Evolutionary conservation across 2,797 vertebrate species (phyloP), one percentile per base, ranked within the genome.

Genomic region (Sparidentex hasta): DNA sequence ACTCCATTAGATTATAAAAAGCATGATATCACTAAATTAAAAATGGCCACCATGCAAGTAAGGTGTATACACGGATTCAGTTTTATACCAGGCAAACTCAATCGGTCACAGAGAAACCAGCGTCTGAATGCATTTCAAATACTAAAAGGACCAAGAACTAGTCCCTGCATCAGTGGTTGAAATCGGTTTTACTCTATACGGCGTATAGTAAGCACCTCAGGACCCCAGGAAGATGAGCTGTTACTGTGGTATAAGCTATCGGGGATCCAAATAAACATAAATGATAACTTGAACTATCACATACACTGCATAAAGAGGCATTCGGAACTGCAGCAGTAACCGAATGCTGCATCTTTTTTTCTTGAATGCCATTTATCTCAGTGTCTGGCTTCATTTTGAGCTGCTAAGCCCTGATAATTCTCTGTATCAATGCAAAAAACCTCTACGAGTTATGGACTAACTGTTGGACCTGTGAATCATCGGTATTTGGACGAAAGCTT

Each of bases 131-230:
- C 41, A 71, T 81, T 86, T 85, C 65, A 69, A 86, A 78, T 75
- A 71, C 67, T 65, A 21, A 0, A 59, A 25, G 43, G 76, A 66
- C 70, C 52, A 65, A 72, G 73, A 69, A 56, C 20, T 43, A 43
- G 66, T 74, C 16, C 3, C 13, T 23, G 21, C 14, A 38, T 65
- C 51, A 29, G 64, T 81, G 90, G 86, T 89, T 94, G 90, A 93
- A 91, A 91, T 69, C 27, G 72, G 75, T 89, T 92, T 92, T 71
- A 78, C 46, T 84, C 47, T 75, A 41, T 0, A 69, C 63, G 0
- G 47, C 69, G 69, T 79, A 44, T 69, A 73, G 46, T 66, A 43
- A 77, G 55, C 55, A 23, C 5, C 47, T 73, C 25, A 58, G 80
- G 85, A 86, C 50, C 80, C 67, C 33, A 44, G 71, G 72, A 68